These are phyloP conservation scores for Phalacrocorax aristotelis DNA, from an alignment of 2,113 vertebrate genomes.

Conservation along the genomic window DNA sequence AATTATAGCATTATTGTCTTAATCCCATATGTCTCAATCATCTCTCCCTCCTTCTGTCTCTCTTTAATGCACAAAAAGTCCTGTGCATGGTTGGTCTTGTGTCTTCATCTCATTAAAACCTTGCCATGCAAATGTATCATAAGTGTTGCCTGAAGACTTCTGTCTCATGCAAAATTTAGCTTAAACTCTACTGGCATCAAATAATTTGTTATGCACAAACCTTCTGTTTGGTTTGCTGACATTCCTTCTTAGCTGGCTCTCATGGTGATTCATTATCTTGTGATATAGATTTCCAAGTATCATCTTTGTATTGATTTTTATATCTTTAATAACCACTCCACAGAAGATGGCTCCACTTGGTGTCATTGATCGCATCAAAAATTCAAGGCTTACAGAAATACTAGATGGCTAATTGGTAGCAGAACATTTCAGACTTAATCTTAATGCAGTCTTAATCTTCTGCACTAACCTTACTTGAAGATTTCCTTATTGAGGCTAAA, in stretches of 20 bases:
- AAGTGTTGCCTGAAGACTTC: constrained; percentile 75
- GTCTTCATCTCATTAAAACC: constrained; percentile 77
- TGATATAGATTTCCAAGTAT: constrained; percentile 84
- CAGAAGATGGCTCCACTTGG: constrained; percentile 81
- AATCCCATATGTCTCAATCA: constrained; percentile 62
- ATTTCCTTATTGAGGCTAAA: constrained; percentile 61
- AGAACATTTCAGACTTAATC: constrained; percentile 79
- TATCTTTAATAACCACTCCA: constrained; percentile 86
- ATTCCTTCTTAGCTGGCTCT: constrained; percentile 75
- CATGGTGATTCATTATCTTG: constrained; percentile 80
- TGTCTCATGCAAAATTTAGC: constrained; percentile 79
- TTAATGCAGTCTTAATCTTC: constrained; percentile 81
- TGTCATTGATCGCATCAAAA: constrained; percentile 87
- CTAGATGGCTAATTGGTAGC: constrained; percentile 83
- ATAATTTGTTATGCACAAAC: constrained; percentile 76
- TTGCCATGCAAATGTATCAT: constrained; percentile 73
- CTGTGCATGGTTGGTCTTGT: constrained; percentile 54
- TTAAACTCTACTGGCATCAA: constrained; percentile 71
- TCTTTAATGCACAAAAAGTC: constrained; percentile 34
- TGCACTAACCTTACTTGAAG: constrained; percentile 73
- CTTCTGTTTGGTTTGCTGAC: constrained; percentile 81
- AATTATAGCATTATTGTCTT: constrained; percentile 66
- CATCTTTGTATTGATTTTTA: constrained; percentile 87
- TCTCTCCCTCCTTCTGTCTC: neutral
- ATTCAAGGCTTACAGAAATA: constrained; percentile 87